A percentile compares a stretch with the other conserved stretches of the same genome.
These are phyloP conservation scores for Scarus forsteni DNA, from an alignment of 2,797 vertebrate species.

Conservation along the genomic window DNA sequence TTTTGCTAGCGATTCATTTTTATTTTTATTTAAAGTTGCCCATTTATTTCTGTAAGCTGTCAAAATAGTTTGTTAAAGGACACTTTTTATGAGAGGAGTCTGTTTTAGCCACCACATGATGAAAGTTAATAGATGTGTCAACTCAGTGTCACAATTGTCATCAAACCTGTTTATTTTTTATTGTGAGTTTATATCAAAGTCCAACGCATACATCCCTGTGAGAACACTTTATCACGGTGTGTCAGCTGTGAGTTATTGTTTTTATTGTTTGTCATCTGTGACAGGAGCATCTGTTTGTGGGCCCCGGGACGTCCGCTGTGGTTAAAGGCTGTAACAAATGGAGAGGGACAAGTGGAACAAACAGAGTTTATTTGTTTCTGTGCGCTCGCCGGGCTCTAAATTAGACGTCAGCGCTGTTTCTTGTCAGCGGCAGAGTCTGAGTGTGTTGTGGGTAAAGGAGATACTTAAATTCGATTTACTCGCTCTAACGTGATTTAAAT, in stretches of 20 bases:
- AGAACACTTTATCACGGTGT: neutral
- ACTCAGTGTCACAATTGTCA: neutral
- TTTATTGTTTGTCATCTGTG: neutral
- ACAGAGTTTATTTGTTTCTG: slow-evolving; percentile 68
- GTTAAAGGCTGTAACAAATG: slow-evolving; percentile 68
- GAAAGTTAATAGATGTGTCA: neutral
- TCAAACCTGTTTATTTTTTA: neutral
- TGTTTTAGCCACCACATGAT: neutral
- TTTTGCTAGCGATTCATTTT: too few species aligned
- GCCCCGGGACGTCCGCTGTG: slow-evolving; percentile 31
- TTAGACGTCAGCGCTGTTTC: slow-evolving; percentile 59
- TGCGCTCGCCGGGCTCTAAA: slow-evolving; percentile 62
- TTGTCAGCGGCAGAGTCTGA: slow-evolving; percentile 60
- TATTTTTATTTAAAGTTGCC: too few species aligned
- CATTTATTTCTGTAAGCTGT: too few species aligned
- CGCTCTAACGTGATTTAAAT: slow-evolving; percentile 68
- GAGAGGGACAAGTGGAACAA: slow-evolving; percentile 76
- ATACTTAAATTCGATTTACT: slow-evolving; percentile 68
- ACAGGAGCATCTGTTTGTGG: slow-evolving; percentile 4
- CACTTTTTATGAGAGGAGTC: too few species aligned
- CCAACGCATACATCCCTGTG: neutral
- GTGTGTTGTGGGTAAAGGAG: slow-evolving; percentile 57
- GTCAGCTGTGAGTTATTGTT: neutral
- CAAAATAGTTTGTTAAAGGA: too few species aligned
- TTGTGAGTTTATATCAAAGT: slow-evolving; percentile 1